A percentile compares a stretch with the other conserved stretches of the same genome.
Conservation (phyloP, 2,113 vertebrate genomes). For the Cyanistes caeruleus region DNA sequence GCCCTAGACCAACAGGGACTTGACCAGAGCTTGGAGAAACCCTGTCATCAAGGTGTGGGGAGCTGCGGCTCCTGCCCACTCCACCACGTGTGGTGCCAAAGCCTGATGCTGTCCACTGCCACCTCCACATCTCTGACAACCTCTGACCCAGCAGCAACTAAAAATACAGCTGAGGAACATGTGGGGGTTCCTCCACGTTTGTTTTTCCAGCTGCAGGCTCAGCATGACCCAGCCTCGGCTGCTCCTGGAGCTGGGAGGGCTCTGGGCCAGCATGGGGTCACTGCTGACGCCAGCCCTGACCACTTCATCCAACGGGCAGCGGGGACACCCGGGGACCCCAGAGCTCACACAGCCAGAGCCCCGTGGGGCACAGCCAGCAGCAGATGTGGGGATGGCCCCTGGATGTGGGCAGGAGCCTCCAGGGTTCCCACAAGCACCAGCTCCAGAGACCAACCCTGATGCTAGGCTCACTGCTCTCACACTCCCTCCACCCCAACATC, state of each 20-base stretch:
- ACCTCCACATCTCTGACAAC: neutral
- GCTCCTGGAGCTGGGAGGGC: neutral
- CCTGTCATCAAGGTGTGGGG: accelerated
- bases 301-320: neutral
- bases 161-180: neutral
- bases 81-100: accelerated
- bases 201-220: constrained; percentile 48
- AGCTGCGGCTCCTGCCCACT: neutral
- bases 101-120: neutral
- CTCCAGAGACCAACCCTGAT: accelerated
- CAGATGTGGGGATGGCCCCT: neutral
- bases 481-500: neutral
- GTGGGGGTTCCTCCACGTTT: accelerated
- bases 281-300: constrained; percentile 6
- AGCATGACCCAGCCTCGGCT: neutral
- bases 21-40: neutral
- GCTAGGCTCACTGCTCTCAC: accelerated
- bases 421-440: neutral
- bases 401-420: neutral
- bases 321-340: accelerated
- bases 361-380: accelerated
- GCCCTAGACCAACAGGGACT: neutral
- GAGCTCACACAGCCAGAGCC: neutral
- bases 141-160: neutral
- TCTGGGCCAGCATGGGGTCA: neutral